Conservation (phyloP, 2,888 invertebrate genomes). For the Halictus ligatus region DNA sequence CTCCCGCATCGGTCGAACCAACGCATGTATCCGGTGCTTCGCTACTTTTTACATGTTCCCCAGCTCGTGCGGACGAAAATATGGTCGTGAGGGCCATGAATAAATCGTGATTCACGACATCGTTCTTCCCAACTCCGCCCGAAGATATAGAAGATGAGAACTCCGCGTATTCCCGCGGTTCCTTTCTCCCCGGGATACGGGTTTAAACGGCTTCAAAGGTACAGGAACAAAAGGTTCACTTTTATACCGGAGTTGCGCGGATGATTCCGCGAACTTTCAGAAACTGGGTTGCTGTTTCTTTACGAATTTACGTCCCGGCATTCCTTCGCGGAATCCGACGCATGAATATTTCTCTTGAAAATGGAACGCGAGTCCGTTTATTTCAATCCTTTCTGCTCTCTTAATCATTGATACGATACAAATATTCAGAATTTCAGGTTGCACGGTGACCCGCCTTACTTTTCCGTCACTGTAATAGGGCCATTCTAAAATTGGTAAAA, state of each 20-base stretch:
- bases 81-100: not conserved
- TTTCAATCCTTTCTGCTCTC: not conserved
- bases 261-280: constrained; percentile 31
- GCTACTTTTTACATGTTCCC: not conserved
- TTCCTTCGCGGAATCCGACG: not conserved
- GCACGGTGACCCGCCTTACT: not conserved
- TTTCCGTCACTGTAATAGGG: not conserved
- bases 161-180: not conserved
- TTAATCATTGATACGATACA: not conserved
- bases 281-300: constrained; percentile 36
- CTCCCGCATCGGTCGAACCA: not conserved
- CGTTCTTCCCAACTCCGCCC: not conserved
- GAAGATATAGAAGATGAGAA: not conserved
- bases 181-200: constrained; percentile 3
- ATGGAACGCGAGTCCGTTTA: not conserved
- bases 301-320: constrained; percentile 14
- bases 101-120: constrained; percentile 11
- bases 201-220: constrained; percentile 26
- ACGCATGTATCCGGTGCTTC: not conserved
- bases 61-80: not conserved
- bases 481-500: not conserved
- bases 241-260: constrained; percentile 19
- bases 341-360: not conserved
- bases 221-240: constrained; percentile 7
- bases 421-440: not conserved